Evolutionary conservation across 23 tunicate species (phyloP).

Genomic region (Trididemnum miniatum): DNA sequence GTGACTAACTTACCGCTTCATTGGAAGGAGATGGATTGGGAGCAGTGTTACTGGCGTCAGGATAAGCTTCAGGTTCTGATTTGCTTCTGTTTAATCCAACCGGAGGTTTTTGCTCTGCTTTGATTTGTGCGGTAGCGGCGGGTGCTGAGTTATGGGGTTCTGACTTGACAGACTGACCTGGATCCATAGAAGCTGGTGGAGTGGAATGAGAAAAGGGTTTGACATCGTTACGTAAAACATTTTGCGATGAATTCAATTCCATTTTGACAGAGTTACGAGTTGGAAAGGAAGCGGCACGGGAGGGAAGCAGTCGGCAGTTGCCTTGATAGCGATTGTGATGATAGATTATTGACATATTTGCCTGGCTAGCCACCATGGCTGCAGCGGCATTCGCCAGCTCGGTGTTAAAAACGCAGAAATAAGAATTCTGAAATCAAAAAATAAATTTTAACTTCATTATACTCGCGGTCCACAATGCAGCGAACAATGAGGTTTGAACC

Average conservation of each 20-base stretch:
- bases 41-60: too few relatives aligned
- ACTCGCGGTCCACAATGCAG: too few relatives aligned
- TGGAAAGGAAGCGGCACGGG: constrained; percentile 17
- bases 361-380: constrained; percentile 23
- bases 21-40: neutral
- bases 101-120: neutral
- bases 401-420: constrained; percentile 71
- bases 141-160: constrained; percentile 1
- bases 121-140: neutral
- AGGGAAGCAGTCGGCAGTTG: constrained; percentile 62
- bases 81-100: neutral
- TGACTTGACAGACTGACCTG: neutral
- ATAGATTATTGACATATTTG: constrained; percentile 45
- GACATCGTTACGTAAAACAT: neutral
- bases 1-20: neutral
- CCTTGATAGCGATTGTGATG: constrained; percentile 65
- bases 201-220: neutral
- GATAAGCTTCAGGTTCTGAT: neutral
- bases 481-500: too few relatives aligned
- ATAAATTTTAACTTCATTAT: too few relatives aligned
- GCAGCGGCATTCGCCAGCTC: constrained; percentile 78
- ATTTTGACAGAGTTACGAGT: neutral
- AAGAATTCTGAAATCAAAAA: constrained; percentile 23
- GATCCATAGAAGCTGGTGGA: neutral
- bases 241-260: neutral